These are phyloP conservation scores for Pammene aurita DNA, from an alignment of 2,888 invertebrate genomes.

Conservation along the genomic window DNA sequence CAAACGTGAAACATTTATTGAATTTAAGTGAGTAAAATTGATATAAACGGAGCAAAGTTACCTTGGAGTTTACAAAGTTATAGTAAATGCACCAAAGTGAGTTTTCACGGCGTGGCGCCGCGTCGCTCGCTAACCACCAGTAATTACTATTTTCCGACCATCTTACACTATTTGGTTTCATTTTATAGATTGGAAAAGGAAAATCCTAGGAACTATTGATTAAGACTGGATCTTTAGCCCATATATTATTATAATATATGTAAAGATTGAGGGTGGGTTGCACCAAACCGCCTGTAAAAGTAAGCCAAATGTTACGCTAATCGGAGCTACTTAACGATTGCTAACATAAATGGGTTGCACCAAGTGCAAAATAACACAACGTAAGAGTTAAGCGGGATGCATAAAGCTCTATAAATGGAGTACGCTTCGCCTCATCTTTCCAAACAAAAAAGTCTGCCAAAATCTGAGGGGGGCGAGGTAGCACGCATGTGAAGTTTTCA, in stretches of 20 bases:
- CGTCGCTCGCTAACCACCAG: constrained; percentile 26
- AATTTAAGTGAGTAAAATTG: constrained; percentile 67
- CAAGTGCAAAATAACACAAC: too few relatives aligned
- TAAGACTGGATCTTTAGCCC: background rate
- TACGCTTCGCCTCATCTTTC: too few relatives aligned
- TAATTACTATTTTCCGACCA: constrained; percentile 23
- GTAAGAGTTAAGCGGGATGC: too few relatives aligned
- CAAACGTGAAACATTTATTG: constrained; percentile 56
- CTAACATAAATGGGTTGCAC: too few relatives aligned
- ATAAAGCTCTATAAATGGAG: too few relatives aligned
- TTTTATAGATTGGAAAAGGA: background rate
- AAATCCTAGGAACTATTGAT: background rate
- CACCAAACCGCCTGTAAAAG: too few relatives aligned
- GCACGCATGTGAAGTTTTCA: too few relatives aligned
- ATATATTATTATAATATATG: background rate
- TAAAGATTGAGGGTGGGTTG: too few relatives aligned
- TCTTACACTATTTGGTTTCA: background rate
- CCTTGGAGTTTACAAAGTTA: constrained; percentile 57
- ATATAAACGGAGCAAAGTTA: constrained; percentile 63
- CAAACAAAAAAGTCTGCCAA: too few relatives aligned
- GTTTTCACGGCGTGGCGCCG: constrained; percentile 45
- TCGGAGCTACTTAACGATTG: too few relatives aligned
- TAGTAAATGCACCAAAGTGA: constrained; percentile 53
- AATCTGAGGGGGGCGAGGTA: too few relatives aligned
- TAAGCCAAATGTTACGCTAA: too few relatives aligned